Evolutionary conservation across 2,113 vertebrate species (phyloP).

Genomic region (Paracanthobrama guichenoti): DNA sequence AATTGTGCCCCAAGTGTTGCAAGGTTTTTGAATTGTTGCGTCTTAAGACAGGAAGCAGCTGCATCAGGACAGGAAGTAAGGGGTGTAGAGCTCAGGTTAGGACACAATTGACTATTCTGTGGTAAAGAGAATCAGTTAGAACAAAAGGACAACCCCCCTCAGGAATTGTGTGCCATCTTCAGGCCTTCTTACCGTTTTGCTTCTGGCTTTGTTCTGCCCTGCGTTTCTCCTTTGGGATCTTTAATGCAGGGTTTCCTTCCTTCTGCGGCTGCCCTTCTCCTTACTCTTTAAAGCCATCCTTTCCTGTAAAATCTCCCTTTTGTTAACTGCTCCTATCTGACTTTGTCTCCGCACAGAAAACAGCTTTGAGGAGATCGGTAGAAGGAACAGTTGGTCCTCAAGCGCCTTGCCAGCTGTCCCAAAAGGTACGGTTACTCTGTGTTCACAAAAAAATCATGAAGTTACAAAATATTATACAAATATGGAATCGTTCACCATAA

Average conservation of each 20-base stretch:
- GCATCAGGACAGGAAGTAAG: conserved; percentile 70
- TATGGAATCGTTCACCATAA: neutral
- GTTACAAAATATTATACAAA: neutral
- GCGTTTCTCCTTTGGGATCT: conserved; percentile 49
- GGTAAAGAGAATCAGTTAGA: conserved; percentile 57
- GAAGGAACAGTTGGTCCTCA: conserved; percentile 76
- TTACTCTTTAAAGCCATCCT: conserved; percentile 62
- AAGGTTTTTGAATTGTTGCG: conserved; percentile 32
- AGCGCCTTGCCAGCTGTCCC: conserved; percentile 68
- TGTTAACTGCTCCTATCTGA: conserved; percentile 49
- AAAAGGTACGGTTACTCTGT: conserved; percentile 69
- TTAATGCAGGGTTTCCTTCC: conserved; percentile 66
- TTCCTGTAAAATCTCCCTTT: conserved; percentile 38
- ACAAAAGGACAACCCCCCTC: conserved; percentile 68
- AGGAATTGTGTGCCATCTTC: conserved; percentile 68
- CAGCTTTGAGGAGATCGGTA: conserved; percentile 76
- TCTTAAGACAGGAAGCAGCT: conserved; percentile 81
- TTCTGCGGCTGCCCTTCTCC: conserved; percentile 18
- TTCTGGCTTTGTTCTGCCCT: conserved; percentile 53
- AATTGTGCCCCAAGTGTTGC: neutral
- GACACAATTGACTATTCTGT: conserved; percentile 72
- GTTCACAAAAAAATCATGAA: neutral
- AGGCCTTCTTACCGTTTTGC: conserved; percentile 50
- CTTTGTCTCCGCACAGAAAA: conserved; percentile 67
- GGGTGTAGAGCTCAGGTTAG: conserved; percentile 62